Evolutionary conservation across 1,140 invertebrate genomes (phyloP).

Genomic region (Drosophila funebris): DNA sequence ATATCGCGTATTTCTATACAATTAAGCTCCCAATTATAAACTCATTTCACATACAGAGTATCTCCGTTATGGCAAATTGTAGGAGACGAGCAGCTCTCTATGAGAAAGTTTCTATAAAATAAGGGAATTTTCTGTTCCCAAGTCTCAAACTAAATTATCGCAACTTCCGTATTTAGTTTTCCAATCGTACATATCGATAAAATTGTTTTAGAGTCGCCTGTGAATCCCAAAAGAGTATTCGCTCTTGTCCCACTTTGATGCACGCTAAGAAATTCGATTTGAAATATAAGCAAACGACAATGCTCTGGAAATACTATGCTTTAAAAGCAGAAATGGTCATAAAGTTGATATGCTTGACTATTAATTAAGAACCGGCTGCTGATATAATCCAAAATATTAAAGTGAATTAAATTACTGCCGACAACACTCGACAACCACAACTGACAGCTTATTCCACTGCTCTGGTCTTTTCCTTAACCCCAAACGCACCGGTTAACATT

Average conservation of each 20-base stretch:
- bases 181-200: too few species aligned
- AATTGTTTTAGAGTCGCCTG: conserved; percentile 50
- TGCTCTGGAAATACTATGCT: not conserved
- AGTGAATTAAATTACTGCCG: conserved; percentile 23
- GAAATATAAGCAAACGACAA: conserved; percentile 52
- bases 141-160: too few species aligned
- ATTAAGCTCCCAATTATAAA: too few species aligned
- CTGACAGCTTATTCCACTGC: not conserved
- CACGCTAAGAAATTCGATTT: conserved; percentile 34
- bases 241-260: conserved; percentile 1
- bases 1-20: too few species aligned
- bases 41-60: too few species aligned
- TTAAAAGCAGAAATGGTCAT: not conserved
- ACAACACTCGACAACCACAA: conserved; percentile 34
- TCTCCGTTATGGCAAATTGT: too few species aligned
- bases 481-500: conserved; percentile 12
- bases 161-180: too few species aligned
- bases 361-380: conserved; percentile 18
- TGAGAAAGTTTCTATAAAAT: too few species aligned
- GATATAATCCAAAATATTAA: conserved; percentile 21
- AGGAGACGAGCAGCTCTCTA: too few species aligned
- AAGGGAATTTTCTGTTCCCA: too few species aligned
- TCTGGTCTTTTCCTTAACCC: not conserved
- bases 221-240: conserved; percentile 69
- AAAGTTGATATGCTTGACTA: conserved; percentile 11